Conservation (phyloP, 1,140 invertebrate genomes). For the Drosophila biarmipes region DNA sequence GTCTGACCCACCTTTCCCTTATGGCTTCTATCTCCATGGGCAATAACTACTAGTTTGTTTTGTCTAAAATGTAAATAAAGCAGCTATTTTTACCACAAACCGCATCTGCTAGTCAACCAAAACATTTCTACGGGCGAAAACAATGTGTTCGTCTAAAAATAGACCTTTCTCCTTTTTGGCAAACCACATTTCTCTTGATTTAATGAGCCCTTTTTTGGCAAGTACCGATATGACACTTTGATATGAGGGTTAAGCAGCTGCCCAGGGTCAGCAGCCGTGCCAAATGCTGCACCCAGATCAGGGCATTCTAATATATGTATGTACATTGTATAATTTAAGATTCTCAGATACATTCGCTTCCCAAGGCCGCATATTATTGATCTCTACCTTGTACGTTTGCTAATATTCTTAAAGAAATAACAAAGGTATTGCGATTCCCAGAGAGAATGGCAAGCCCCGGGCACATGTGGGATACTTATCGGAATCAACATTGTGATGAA, state of each 20-base stretch:
- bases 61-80: conserved; percentile 1
- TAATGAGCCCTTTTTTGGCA: background rate
- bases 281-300: conserved; percentile 24
- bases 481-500: background rate
- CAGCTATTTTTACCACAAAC: background rate
- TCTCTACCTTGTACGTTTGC: conserved; percentile 18
- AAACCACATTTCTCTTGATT: background rate
- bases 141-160: background rate
- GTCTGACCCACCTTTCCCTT: background rate
- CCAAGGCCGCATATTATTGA: conserved; percentile 49
- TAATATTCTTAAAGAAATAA: conserved; percentile 11
- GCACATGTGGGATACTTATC: conserved; percentile 43
- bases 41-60: conserved; percentile 1
- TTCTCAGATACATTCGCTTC: conserved; percentile 22
- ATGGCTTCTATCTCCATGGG: background rate
- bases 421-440: conserved; percentile 19
- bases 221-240: background rate
- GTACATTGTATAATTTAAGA: conserved; percentile 43
- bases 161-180: background rate
- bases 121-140: background rate
- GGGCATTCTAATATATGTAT: conserved; percentile 17
- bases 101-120: background rate
- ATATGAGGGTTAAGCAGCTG: conserved; percentile 18
- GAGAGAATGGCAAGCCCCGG: conserved; percentile 36
- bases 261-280: conserved; percentile 11